These are phyloP conservation scores for Eleutherodactylus coqui DNA, from an alignment of 2,797 vertebrate genomes.

Conservation along the genomic window DNA sequence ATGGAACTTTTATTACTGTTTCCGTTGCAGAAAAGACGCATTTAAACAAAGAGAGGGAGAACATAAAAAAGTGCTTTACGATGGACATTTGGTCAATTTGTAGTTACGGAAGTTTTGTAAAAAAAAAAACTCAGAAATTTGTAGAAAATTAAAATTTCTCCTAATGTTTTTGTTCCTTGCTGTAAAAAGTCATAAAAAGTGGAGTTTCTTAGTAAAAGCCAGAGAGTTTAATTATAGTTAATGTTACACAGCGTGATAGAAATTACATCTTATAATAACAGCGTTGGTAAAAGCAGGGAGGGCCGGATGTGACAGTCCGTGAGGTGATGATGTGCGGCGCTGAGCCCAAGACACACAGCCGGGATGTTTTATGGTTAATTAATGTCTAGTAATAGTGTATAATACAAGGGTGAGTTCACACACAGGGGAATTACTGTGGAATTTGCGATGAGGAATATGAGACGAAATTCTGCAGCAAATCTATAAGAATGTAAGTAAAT, in stretches of 20 bases:
- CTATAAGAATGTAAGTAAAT: too few species aligned
- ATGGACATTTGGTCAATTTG: background rate
- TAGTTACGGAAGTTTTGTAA: background rate
- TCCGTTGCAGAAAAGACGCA: slow-evolving; percentile 8
- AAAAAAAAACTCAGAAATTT: background rate
- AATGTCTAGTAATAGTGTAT: background rate
- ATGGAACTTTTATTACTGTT: slow-evolving; percentile 10
- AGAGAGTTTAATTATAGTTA: slow-evolving; percentile 2
- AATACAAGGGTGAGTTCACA: background rate
- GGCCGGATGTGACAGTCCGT: background rate
- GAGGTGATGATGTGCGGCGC: background rate
- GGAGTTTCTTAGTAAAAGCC: background rate
- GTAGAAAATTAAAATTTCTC: slow-evolving; percentile 12
- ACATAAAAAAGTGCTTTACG: slow-evolving; percentile 7
- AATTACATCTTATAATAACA: background rate
- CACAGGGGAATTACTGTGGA: too few species aligned
- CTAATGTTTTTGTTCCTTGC: slow-evolving; percentile 7
- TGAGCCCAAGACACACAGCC: background rate
- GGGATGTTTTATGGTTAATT: background rate
- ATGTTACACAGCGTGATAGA: background rate
- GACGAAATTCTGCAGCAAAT: background rate
- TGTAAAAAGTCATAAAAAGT: slow-evolving; percentile 4
- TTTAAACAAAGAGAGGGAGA: background rate
- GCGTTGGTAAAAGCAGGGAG: background rate
- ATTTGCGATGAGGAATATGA: too few species aligned